Evolutionary conservation across 2,113 vertebrate species (phyloP).

Genomic region (Proteles cristata): DNA sequence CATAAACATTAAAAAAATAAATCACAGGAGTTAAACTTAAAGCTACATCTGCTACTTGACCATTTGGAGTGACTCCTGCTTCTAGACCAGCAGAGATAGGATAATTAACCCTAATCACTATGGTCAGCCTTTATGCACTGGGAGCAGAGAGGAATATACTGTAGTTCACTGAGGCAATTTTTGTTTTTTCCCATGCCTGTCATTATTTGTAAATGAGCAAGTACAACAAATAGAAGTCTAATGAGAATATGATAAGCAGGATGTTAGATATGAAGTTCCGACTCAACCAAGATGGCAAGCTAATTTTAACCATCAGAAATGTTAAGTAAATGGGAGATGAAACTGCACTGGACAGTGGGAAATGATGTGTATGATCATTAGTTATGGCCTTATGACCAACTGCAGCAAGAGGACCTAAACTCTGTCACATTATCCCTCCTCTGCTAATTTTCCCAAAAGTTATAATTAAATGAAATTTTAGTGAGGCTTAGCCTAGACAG

Average conservation of each 20-base stretch:
- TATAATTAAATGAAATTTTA: background rate
- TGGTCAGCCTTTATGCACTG: background rate
- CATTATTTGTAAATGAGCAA: background rate
- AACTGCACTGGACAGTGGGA: background rate
- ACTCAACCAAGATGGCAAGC: background rate
- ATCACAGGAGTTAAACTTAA: background rate
- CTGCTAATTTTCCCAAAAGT: background rate
- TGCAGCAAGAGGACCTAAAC: background rate
- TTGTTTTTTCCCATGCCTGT: background rate
- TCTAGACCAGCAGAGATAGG: background rate
- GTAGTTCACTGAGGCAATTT: background rate
- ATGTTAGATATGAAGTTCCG: background rate
- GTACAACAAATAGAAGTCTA: background rate
- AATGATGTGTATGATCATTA: background rate
- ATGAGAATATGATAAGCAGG: background rate
- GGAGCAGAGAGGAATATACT: background rate
- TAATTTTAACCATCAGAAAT: background rate
- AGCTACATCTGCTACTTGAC: background rate
- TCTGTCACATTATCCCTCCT: background rate
- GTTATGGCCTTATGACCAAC: background rate
- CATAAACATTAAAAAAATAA: background rate
- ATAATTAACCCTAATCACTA: background rate
- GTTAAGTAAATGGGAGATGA: background rate
- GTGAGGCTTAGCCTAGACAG: background rate
- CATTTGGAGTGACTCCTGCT: background rate